phyloP scores from a whole-genome alignment of 2,797 vertebrate genomes.

The Lerista edwardsae region DNA sequence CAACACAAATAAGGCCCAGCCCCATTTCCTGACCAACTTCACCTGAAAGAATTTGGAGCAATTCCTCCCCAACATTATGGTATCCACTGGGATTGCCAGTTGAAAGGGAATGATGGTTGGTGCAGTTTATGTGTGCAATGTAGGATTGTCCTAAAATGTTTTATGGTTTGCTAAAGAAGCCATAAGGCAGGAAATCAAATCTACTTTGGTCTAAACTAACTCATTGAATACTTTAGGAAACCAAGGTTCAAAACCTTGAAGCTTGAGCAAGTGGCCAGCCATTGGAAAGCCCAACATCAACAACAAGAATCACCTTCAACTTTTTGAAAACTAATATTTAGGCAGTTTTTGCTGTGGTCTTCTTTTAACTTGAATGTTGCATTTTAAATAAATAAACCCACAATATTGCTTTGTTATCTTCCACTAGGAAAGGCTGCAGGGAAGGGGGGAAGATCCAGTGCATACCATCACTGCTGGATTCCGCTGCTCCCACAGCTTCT shows the following conservation, averaged over 20 bases:
- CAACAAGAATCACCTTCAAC: no score
- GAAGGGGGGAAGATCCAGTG: no score
- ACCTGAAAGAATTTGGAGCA: not conserved
- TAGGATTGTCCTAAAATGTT: not conserved
- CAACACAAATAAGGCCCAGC: not conserved
- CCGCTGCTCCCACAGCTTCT: no score
- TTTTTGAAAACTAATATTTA: not conserved
- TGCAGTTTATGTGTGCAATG: not conserved
- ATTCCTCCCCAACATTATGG: not conserved
- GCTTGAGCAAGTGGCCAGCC: no score
- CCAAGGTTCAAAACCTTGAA: no score
- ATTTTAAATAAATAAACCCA: not conserved
- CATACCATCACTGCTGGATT: no score
- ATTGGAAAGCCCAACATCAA: no score
- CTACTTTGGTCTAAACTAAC: no score
- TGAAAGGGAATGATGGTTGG: not conserved
- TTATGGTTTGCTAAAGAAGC: not conserved
- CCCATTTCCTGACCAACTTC: not conserved
- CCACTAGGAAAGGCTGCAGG: no score
- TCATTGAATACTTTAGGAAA: no score
- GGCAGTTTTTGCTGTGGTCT: not conserved
- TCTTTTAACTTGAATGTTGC: not conserved
- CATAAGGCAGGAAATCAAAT: not conserved
- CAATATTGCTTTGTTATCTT: not conserved
- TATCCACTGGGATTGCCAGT: not conserved